Evolutionary conservation across 2,888 invertebrate species (phyloP), one percentile per base, ranked within the genome.

Genomic region (Lasioglossum zephyrum): DNA sequence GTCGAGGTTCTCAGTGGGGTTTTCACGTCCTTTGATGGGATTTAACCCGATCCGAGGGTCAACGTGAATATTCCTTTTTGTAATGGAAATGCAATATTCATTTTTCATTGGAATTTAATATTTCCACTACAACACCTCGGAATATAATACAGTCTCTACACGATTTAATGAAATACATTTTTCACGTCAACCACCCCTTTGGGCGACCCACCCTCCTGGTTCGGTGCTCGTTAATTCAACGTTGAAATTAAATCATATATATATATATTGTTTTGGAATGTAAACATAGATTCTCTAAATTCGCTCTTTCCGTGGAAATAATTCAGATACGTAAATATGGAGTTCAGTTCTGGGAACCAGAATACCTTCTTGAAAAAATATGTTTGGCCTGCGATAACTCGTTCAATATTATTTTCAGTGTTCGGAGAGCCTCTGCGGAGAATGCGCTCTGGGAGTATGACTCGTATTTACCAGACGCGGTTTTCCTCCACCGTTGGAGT

Each of bases 371-470:
- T 4, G 66, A 36, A 36, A 66, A 36, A 36, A 36, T 36, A 16
- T 31, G 36, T 36, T 66, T 66, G 39, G 22, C n/a, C 39, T 36
- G 39, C 39, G 39, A 41, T 22, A 36, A 73, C 22, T 11, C 49
- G 72, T 44, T 53, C 47, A 70, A 70, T 26, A 57, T 66, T 36
- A 77, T 79, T 83, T 57, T 53, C 73, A 73, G 76, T 60, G 18
- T n/a, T 22, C 39, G 90, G 92, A 92, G 92, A 93, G 92, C 92
- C 93, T 90, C 92, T 92, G 92, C 87, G 86, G 91, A 91, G 93
- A 93, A 93, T 93, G 93, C 91, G 91, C 92, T 91, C 88, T 90
- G 77, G 85, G 87, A 92, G 93, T 93, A 93, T 93, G 93, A 93
- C 93, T 93, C 91, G 93, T 91, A 91, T 93, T 92, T 92, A 92